Percentiles rank a stretch among this genome's conserved stretches.
phyloP scores from a whole-genome alignment of 2,888 invertebrate species.

The Eudasyphora cyanicolor region DNA sequence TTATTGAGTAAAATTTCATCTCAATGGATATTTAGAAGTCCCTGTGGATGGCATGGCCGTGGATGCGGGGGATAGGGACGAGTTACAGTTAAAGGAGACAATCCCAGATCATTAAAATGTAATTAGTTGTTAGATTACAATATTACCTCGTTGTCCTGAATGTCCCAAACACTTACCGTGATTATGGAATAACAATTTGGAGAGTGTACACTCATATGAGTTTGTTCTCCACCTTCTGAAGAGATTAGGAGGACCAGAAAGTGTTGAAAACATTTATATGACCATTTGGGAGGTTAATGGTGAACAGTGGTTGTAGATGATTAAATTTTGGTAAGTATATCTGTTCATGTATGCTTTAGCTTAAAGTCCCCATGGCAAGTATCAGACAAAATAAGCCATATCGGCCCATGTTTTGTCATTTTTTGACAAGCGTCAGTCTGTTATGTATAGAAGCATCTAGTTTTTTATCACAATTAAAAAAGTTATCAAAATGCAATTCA shows the following conservation, averaged over 20 bases:
- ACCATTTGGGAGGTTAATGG: background rate
- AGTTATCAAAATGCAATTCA: no score
- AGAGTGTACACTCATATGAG: background rate
- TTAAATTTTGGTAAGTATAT: no score
- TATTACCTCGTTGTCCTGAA: conserved; percentile 6
- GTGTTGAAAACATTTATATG: conserved; percentile 39
- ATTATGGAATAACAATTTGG: conserved; percentile 30
- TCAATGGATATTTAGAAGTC: background rate
- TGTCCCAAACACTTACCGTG: conserved; percentile 36
- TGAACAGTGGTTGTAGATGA: conserved; percentile 14
- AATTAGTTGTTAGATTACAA: conserved; percentile 52
- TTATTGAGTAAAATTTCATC: conserved; percentile 43
- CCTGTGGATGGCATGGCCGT: background rate
- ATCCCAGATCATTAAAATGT: conserved; percentile 54
- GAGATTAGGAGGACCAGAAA: background rate
- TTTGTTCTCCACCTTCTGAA: no score
- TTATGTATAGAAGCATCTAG: no score
- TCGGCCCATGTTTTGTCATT: no score
- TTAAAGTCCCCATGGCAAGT: no score
- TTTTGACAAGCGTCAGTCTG: no score
- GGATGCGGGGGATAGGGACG: background rate
- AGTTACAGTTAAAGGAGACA: conserved; percentile 16
- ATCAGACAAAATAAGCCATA: no score
- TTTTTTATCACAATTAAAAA: no score
- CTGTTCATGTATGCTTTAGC: no score